Base-by-base conservation (phyloP, 30 jellyfish, hydroid and myxozoan species). In the Nemopilema nomurai region DNA sequence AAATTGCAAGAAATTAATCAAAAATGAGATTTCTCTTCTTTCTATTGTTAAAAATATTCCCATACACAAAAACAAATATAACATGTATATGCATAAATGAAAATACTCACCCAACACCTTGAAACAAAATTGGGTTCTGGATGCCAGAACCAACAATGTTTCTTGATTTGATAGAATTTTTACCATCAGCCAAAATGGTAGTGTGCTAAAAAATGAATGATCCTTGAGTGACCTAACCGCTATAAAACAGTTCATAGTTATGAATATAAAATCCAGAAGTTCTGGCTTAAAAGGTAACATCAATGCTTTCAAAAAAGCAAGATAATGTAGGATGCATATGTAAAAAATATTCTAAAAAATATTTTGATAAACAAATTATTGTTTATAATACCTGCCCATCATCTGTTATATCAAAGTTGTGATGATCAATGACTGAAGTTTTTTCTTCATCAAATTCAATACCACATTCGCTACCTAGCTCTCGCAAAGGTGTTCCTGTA, bases 401-500 rank as follows among this genome's bases (percentile, higher is more conserved):
- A 68, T 92, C 98, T 24, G 98, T 79, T 8, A 76, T 30, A 78
- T 92, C 98, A 86, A 86, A 92, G 68, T 87, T 82, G 67, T 92
- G 98, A 51, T 92, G 98, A 68, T 92, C 98, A 87, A 92, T 87
- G 51, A 92, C 98, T 3, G 94, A 41, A 9, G 98, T 92, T 67
- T 92, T 92, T 81, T 92, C 98, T 86, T 92, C 98, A 92, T 92
- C 98, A 87, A 92, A 92, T 49, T 92, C 98, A 74, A 92, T 82
- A 1, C 98, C 98, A 63, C 98, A 92, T 49, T 92, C 98, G 76
- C 98, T 86, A 26, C 98, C 98, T 51, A 92, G 91, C 63, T 92
- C 98, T 27, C 89, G 50, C 65, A 92, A 76, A 33, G 98, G 98
- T 1, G 94, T 77, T 33, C 98, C 97, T 90, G 52, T 1, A 82